Base-by-base conservation (phyloP, 37 sponge, comb jelly and placozoan species). In the Ephydatia muelleri region DNA sequence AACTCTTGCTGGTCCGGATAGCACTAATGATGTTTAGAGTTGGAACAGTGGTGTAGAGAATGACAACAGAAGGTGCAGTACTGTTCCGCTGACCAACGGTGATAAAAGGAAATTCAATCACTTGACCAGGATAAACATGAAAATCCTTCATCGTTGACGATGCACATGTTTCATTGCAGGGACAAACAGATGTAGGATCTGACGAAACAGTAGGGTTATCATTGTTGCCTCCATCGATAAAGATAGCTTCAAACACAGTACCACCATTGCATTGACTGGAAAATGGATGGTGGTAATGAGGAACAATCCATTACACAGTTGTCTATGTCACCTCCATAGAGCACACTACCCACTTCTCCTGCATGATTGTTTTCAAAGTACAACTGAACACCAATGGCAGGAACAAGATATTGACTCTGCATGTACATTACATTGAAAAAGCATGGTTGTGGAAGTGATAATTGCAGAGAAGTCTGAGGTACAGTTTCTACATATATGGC, bases 251-350 rank as follows among this genome's bases (percentile, higher is more conserved):
- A 68, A 80, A 80, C 5, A 80, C 32, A 78, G 5, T 2, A 6
- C 68, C 31, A 8, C 34, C 36, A 70, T 25, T 36, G 31, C 37
- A 22, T 30, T 35, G 33, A 77, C 3, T 47, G 4, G 2, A 43
- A 49, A 47, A 22, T 36, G 81, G 22, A 2, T n/a, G 0, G 1
- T 23, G 40, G 12, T 13, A 57, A 11, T 21, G 19, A 19, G 57
- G 1, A 1, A 57, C 57, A 57, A 57, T n/a, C 81, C 26, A 83
- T 34, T 6, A 33, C 31, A 40, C 82, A 81, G 29, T 31, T 26
- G 37, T 81, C 82, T 36, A 81, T 69, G 36, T 38, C 11, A 2
- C 72, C 82, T 39, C 82, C 82, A 70, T 69, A 81, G 19, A 81
- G 16, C 14, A 81, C 70, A 81, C 71, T 81, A 1, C 82, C 82